A percentile compares a stretch with the other conserved stretches of the same genome.
phyloP scores from a whole-genome alignment of 2,888 invertebrate species.

The Tachina lurida region DNA sequence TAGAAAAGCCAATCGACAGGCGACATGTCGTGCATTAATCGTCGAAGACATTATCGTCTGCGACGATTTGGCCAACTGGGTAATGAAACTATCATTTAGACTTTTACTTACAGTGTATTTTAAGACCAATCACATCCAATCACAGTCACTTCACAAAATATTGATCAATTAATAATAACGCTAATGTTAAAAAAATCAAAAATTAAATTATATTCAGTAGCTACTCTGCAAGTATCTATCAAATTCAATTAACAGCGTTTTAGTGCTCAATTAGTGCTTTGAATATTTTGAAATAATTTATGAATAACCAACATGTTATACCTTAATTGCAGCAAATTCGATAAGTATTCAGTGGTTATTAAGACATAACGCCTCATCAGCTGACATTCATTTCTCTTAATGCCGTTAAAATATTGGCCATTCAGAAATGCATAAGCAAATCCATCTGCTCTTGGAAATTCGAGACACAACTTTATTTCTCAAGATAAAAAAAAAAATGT shows the following conservation, averaged over 20 bases:
- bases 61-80: too few species aligned
- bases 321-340: slow-evolving; percentile 4
- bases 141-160: neutral
- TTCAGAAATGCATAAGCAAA: slow-evolving; percentile 3
- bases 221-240: slow-evolving; percentile 1
- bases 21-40: too few species aligned
- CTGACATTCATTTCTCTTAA: neutral
- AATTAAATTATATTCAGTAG: neutral
- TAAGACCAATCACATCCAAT: neutral
- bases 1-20: too few species aligned
- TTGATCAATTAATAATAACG: slow-evolving; percentile 17
- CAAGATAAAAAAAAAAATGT: neutral
- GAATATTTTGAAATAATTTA: slow-evolving; percentile 39
- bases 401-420: neutral
- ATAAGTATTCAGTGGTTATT: slow-evolving; percentile 8
- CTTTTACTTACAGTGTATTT: too few species aligned
- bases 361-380: slow-evolving; percentile 16
- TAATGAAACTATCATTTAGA: too few species aligned
- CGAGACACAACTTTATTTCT: neutral
- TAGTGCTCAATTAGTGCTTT: neutral
- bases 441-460: neutral
- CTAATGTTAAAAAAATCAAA: neutral
- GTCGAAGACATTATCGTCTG: too few species aligned
- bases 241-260: neutral
- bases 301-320: slow-evolving; percentile 36